These are phyloP conservation scores for Neocrepidodera transversa DNA, from an alignment of 2,888 invertebrate genomes.

Conservation along the genomic window DNA sequence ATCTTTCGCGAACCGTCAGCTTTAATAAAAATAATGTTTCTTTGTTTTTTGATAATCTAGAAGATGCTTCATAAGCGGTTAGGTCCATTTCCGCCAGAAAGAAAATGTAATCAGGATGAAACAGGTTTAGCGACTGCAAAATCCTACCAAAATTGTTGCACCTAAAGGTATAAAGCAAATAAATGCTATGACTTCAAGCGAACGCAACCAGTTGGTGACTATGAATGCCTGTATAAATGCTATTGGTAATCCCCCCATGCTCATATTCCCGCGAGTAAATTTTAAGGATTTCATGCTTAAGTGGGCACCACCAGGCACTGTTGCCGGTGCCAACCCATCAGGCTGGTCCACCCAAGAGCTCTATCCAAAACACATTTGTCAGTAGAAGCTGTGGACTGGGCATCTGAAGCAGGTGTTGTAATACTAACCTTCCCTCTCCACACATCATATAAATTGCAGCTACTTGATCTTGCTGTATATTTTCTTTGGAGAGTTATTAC, in stretches of 20 bases:
- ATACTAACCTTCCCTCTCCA: no score
- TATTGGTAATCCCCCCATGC: constrained; percentile 18
- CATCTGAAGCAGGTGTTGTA: no score
- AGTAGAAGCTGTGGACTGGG: no score
- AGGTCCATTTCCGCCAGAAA: constrained; percentile 27
- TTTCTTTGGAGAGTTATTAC: no score
- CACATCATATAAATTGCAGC: no score
- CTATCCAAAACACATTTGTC: neutral
- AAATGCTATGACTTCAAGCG: constrained; percentile 44
- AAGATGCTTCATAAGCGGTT: constrained; percentile 15
- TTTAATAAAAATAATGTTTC: constrained; percentile 12
- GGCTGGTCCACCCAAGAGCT: constrained; percentile 22
- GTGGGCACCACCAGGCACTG: constrained; percentile 46
- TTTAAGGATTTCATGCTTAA: constrained; percentile 23
- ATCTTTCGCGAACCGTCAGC: constrained; percentile 13
- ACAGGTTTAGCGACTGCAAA: constrained; percentile 47
- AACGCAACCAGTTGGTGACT: constrained; percentile 42
- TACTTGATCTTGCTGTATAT: no score
- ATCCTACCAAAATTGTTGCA: constrained; percentile 45
- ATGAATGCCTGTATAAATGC: constrained; percentile 23
- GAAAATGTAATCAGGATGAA: constrained; percentile 50
- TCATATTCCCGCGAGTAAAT: constrained; percentile 21
- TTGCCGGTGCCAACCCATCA: constrained; percentile 34
- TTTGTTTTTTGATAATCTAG: constrained; percentile 28
- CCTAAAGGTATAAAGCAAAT: constrained; percentile 46